Conservation (phyloP, 2,113 vertebrate genomes). For the Hyperopisus bebe region DNA sequence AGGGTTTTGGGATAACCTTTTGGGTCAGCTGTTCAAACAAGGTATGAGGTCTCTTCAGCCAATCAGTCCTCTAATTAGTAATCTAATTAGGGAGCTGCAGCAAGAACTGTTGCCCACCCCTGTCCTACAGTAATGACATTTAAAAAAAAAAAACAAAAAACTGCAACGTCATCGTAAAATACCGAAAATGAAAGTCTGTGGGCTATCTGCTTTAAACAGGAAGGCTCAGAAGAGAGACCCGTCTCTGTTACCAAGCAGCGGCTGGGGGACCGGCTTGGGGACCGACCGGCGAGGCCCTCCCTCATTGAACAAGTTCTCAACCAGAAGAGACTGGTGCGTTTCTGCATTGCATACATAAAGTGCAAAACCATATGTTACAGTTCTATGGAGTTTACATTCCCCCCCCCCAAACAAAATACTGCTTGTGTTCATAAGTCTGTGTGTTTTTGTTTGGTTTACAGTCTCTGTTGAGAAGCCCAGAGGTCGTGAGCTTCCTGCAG, state of each 20-base stretch:
- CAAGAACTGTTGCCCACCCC: no score
- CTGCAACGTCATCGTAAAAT: background rate
- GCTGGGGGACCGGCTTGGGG: constrained; percentile 71
- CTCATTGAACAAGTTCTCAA: constrained; percentile 96
- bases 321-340: constrained; percentile 89
- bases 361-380: background rate
- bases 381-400: background rate
- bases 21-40: no score
- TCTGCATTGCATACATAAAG: background rate
- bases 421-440: background rate
- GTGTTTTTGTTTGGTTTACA: constrained; percentile 47
- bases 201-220: constrained; percentile 53
- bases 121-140: background rate
- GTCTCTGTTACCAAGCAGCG: constrained; percentile 88
- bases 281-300: constrained; percentile 87
- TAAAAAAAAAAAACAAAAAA: background rate
- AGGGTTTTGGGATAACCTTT: no score
- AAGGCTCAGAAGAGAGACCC: constrained; percentile 75
- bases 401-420: no score
- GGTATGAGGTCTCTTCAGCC: no score
- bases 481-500: constrained; percentile 95
- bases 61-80: no score
- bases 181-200: background rate
- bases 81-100: no score
- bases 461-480: constrained; percentile 93